phyloP scores from a whole-genome alignment of 2,888 invertebrate genomes.

The Nemoura dubitans region DNA sequence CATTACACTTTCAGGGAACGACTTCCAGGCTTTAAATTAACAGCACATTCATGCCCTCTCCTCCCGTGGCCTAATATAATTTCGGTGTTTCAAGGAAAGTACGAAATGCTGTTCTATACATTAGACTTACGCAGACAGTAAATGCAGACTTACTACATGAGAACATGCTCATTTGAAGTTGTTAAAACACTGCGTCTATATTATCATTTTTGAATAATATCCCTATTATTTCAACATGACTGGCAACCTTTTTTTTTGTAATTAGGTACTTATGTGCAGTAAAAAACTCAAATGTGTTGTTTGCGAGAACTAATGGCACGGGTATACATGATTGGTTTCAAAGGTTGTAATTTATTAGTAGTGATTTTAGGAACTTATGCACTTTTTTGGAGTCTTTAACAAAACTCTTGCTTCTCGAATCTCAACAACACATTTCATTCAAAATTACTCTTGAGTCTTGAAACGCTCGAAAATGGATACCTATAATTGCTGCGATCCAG shows the following conservation, averaged over 20 bases:
- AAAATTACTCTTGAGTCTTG: too few species aligned
- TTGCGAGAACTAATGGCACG: not conserved
- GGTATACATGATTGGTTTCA: not conserved
- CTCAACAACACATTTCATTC: too few species aligned
- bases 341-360: not conserved
- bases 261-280: not conserved
- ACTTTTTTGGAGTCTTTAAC: not conserved
- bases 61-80: not conserved
- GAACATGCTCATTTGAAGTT: not conserved
- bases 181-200: not conserved
- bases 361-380: not conserved
- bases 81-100: not conserved
- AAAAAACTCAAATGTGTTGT: not conserved
- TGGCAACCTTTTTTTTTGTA: not conserved
- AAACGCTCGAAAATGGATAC: too few species aligned
- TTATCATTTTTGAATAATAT: not conserved
- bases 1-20: not conserved
- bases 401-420: not conserved
- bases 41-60: not conserved
- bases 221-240: not conserved
- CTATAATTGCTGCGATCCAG: too few species aligned
- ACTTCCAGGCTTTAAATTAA: not conserved
- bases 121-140: conserved; percentile 2
- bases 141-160: not conserved
- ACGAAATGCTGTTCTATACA: conserved; percentile 12